Evolutionary conservation across 2,113 vertebrate genomes (phyloP).

Genomic region (Sinocyclocheilus rhinocerous): DNA sequence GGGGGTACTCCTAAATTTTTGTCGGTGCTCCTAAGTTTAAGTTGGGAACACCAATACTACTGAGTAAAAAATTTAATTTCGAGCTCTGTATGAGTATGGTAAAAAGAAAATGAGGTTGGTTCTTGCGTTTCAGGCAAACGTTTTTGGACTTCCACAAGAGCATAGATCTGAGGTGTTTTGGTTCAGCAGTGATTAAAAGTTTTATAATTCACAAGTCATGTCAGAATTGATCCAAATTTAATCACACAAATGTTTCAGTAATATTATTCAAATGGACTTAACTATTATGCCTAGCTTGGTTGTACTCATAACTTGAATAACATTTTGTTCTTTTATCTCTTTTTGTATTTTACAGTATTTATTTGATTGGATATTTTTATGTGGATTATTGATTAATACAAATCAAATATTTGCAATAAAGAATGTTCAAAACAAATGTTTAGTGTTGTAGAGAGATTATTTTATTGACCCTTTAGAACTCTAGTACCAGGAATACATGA

Average conservation of each 20-base stretch:
- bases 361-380: background rate
- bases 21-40: background rate
- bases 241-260: background rate
- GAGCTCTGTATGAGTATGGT: no score
- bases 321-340: background rate
- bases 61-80: background rate
- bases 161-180: no score
- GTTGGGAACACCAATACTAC: background rate
- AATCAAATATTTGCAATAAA: background rate
- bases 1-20: background rate
- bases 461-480: slow-evolving; percentile 15
- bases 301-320: background rate
- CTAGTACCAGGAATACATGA: slow-evolving; percentile 16
- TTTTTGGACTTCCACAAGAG: no score
- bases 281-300: background rate
- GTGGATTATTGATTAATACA: background rate
- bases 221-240: background rate
- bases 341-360: slow-evolving; percentile 22
- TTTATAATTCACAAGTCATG: background rate
- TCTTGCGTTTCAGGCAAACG: no score
- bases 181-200: no score
- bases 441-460: background rate
- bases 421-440: background rate
- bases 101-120: no score
- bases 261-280: background rate